A percentile compares a stretch with the other conserved stretches of the same genome.
Conservation (phyloP, 2,113 vertebrate genomes). For the Pipa parva region DNA sequence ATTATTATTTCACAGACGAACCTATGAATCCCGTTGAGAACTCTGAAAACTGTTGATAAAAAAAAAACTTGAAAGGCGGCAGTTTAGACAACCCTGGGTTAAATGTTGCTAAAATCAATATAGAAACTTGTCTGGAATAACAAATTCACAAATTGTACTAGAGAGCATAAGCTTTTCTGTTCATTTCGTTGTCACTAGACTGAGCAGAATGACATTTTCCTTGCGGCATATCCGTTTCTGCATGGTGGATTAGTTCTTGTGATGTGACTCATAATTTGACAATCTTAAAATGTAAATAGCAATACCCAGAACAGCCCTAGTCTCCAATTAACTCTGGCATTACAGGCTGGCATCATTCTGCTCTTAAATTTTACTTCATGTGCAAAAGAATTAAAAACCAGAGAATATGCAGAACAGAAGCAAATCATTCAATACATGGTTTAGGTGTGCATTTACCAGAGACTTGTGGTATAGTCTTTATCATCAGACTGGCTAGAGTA, state of each 20-base stretch:
- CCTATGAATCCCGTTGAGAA: too few species aligned
- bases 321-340: not conserved
- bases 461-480: too few species aligned
- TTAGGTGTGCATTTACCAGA: too few species aligned
- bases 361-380: too few species aligned
- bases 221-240: not conserved
- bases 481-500: too few species aligned
- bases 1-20: too few species aligned
- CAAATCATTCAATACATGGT: too few species aligned
- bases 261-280: not conserved
- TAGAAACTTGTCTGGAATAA: not conserved
- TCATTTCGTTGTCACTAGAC: not conserved
- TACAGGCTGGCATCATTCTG: not conserved
- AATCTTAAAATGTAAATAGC: not conserved
- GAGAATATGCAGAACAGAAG: too few species aligned
- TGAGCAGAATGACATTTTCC: not conserved
- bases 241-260: not conserved
- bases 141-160: not conserved
- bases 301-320: not conserved
- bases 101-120: not conserved
- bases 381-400: too few species aligned
- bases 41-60: too few species aligned
- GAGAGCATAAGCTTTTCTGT: not conserved
- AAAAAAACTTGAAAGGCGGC: too few species aligned
- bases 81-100: not conserved